Evolutionary conservation across 1,140 invertebrate species (phyloP), one percentile per base, ranked within the genome.

Genomic region (Sycophila sp.): DNA sequence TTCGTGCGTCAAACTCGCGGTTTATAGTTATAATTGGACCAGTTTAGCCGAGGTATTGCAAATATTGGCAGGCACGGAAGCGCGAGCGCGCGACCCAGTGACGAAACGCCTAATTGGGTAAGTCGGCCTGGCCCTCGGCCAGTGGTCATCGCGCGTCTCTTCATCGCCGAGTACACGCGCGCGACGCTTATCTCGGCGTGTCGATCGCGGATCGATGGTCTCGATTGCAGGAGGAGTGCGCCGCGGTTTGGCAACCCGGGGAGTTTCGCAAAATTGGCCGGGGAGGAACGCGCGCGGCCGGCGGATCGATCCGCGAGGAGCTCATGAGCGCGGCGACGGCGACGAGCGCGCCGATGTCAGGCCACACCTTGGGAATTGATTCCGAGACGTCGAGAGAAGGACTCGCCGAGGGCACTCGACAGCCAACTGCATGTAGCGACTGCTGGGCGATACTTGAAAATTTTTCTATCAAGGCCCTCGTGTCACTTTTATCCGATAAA

Each of bases 81-180:
- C 78, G 76, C 34, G 36, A 22, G 32, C 47, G n/a, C 10, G 30
- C 77, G 79, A 82, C 80, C 76, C 75, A 80, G 79, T 83, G 82
- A 84, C 81, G 84, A 86, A 85, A 85, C 22, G 8, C 79, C 78
- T 84, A 84, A 86, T 84, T 86, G 80, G 83, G 83, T 82, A 85
- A 86, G 82, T 85, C 81, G 82, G 78, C 75, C 83, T 86, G 84
- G 83, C 80, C 63, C 55, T 15, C 55, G 72, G 84, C 84, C 83
- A 85, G 42, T 47, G 77, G 76, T 62, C 19, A 10, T 8, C 1
- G 4, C 38, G 36, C 22, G 40, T 11, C 13, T 22, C n/a, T 47
- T 26, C 13, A 8, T 26, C 36, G 42, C 17, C 24, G 40, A 7
- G 28, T 5, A 22, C 30, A 47, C 30, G 24, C 15, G n/a, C 8